These are phyloP conservation scores for Enteromius trimaculatus DNA, from an alignment of 2,797 vertebrate genomes.

Conservation along the genomic window DNA sequence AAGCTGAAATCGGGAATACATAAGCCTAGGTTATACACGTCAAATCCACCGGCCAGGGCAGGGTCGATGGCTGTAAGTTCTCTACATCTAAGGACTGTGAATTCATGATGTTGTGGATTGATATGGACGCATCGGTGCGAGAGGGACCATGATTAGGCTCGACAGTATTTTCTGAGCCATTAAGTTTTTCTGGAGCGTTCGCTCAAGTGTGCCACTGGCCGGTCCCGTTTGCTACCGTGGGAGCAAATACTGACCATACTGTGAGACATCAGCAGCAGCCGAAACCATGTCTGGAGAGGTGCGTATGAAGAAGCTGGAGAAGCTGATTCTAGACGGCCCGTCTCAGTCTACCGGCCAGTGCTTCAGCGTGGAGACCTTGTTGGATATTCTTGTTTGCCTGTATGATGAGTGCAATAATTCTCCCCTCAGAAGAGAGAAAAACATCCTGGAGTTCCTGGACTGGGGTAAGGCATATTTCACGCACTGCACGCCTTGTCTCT, in stretches of 20 bases:
- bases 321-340: conserved; percentile 94
- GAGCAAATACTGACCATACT: conserved; percentile 33
- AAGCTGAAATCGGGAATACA: conserved; percentile 55
- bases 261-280: conserved; percentile 22
- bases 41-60: conserved; percentile 69
- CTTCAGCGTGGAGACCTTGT: conserved; percentile 93
- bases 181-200: conserved; percentile 66
- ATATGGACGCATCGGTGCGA: conserved; percentile 53
- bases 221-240: neutral
- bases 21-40: conserved; percentile 57
- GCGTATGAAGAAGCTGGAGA: conserved; percentile 97
- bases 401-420: conserved; percentile 98
- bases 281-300: conserved; percentile 93
- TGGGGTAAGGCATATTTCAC: conserved; percentile 87
- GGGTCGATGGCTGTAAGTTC: conserved; percentile 65
- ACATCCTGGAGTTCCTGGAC: conserved; percentile 93
- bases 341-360: conserved; percentile 87
- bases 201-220: conserved; percentile 60
- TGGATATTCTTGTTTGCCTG: conserved; percentile 97
- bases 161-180: conserved; percentile 61
- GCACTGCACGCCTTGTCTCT: conserved; percentile 27
- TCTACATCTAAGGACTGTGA: conserved; percentile 61
- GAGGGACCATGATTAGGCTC: conserved; percentile 66
- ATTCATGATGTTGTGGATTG: conserved; percentile 65
- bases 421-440: conserved; percentile 94